These are phyloP conservation scores for Crax fasciolata DNA, from an alignment of 2,797 vertebrate species.

Conservation along the genomic window DNA sequence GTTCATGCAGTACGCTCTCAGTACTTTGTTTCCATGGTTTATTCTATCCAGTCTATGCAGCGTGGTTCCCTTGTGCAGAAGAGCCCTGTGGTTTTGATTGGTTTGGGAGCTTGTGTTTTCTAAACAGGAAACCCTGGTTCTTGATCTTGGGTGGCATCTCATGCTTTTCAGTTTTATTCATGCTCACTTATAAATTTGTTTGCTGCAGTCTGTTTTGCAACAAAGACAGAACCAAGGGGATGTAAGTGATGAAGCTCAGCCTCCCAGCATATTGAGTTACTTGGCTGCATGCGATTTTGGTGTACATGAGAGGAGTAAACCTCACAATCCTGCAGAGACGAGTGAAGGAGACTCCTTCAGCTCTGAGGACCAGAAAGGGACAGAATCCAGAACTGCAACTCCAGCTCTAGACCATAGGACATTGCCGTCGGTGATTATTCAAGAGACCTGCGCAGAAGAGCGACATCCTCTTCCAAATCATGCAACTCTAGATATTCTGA, in stretches of 20 bases:
- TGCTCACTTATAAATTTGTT: background rate
- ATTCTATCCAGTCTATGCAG: background rate
- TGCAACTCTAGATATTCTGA: constrained; percentile 75
- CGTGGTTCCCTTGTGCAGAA: background rate
- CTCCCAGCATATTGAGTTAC: constrained; percentile 89
- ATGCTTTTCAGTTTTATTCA: fast-evolving
- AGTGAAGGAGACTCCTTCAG: constrained; percentile 76
- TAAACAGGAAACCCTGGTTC: background rate
- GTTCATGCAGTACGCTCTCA: background rate
- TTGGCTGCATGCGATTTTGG: constrained; percentile 82
- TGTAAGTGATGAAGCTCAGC: constrained; percentile 76
- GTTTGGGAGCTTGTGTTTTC: fast-evolving
- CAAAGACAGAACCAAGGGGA: constrained; percentile 83
- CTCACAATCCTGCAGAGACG: constrained; percentile 43
- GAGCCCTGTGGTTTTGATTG: background rate
- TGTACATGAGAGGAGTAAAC: background rate
- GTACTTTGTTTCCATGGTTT: background rate
- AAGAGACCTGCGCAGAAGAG: constrained; percentile 40
- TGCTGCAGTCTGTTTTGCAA: constrained; percentile 85
- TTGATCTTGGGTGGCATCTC: fast-evolving
- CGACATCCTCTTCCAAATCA: background rate
- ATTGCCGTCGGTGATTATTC: constrained; percentile 18
- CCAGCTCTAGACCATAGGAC: constrained; percentile 72
- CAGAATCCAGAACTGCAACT: constrained; percentile 41
- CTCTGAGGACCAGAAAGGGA: constrained; percentile 77